Evolutionary conservation across 2,113 vertebrate species (phyloP).

Genomic region (Macroglossus sobrinus): DNA sequence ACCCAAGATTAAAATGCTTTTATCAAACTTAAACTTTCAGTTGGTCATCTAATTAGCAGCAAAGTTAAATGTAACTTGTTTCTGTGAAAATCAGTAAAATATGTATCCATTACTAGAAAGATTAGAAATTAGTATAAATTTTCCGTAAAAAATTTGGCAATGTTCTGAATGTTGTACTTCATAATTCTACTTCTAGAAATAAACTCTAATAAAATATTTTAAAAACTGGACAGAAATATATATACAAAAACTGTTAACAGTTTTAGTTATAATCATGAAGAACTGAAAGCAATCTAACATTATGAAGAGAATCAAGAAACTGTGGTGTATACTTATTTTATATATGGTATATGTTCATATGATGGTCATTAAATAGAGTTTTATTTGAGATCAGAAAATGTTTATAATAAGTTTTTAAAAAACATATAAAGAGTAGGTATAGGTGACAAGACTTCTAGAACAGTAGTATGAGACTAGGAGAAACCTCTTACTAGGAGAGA

Average conservation of each 20-base stretch:
- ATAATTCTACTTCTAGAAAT: neutral
- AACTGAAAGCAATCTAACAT: neutral
- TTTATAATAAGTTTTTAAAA: neutral
- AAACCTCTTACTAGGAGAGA: neutral
- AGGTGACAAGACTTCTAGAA: neutral
- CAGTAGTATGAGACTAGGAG: neutral
- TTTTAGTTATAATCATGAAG: neutral
- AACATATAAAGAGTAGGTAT: neutral
- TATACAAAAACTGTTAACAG: neutral
- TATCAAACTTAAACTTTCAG: neutral
- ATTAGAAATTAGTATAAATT: neutral
- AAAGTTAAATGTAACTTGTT: neutral
- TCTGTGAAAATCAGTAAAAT: slow-evolving; percentile 3
- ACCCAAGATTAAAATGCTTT: neutral
- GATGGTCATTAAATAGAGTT: neutral
- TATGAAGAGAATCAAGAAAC: neutral
- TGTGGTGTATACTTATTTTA: neutral
- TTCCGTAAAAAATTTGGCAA: slow-evolving; percentile 16
- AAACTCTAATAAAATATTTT: neutral
- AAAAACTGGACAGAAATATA: neutral
- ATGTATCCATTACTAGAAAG: neutral
- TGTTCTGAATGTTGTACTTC: neutral
- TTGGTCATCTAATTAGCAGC: neutral
- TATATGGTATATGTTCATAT: neutral
- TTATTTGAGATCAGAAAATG: neutral